Conservation (phyloP, 2,888 invertebrate genomes). For the Deroplatys truncata region DNA sequence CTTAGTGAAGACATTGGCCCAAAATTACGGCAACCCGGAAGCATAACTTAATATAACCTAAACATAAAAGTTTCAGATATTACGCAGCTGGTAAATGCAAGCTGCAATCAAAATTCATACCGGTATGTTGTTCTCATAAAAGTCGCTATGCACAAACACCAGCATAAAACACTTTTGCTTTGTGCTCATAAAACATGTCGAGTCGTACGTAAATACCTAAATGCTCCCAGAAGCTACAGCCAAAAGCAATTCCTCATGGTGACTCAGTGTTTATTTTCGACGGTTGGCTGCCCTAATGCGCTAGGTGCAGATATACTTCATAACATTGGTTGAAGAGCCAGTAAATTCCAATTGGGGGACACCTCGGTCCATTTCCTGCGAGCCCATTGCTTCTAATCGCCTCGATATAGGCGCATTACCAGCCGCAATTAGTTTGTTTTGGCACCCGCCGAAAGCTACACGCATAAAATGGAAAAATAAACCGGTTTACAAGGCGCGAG, state of each 20-base stretch:
- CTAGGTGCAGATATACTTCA: background rate
- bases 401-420: background rate
- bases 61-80: background rate
- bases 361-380: background rate
- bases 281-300: background rate
- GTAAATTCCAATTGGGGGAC: background rate
- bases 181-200: background rate
- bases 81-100: background rate
- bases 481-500: background rate
- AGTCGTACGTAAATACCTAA: background rate
- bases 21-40: background rate
- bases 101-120: background rate
- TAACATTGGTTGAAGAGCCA: background rate
- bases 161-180: background rate
- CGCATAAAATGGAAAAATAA: background rate
- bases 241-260: background rate
- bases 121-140: background rate
- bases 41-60: background rate
- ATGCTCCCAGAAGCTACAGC: background rate
- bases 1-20: background rate
- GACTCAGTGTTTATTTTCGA: background rate
- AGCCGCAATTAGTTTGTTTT: constrained; percentile 11
- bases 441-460: background rate
- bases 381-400: background rate
- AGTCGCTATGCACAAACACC: background rate